These are phyloP conservation scores for Eptatretus burgeri DNA, from an alignment of 2,113 vertebrate species.

Conservation along the genomic window DNA sequence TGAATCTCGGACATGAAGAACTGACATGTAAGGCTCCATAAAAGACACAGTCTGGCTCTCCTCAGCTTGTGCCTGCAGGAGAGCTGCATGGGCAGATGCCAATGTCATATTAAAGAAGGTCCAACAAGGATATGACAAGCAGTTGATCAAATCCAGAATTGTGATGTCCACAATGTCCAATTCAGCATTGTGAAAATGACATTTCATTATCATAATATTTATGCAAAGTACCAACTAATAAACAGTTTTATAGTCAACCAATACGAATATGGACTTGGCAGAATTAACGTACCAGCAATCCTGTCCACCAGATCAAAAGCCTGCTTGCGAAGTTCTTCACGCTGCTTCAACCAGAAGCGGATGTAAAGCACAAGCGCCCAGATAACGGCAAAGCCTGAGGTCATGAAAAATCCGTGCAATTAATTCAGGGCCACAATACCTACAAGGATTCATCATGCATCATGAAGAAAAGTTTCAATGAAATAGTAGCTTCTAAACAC, in stretches of 20 bases:
- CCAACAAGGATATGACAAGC: not conserved
- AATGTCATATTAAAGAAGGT: not conserved
- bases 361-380: not conserved
- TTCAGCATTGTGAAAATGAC: not conserved
- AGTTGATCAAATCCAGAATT: not conserved
- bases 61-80: not conserved
- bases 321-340: not conserved
- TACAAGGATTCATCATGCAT: too few relatives aligned
- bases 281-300: not conserved
- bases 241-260: not conserved
- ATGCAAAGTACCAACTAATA: not conserved
- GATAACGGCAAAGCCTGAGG: not conserved
- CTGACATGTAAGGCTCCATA: not conserved
- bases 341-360: not conserved
- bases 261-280: not conserved
- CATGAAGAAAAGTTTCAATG: too few relatives aligned
- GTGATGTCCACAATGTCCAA: not conserved
- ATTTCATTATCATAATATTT: not conserved
- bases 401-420: not conserved
- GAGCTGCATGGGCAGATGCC: not conserved
- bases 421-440: too few relatives aligned
- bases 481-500: too few relatives aligned
- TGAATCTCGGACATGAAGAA: not conserved
- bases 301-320: constrained; percentile 5
- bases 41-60: constrained; percentile 1